Base-by-base conservation (phyloP, 2,113 vertebrate genomes). In the Choloepus hoffmanni region DNA sequence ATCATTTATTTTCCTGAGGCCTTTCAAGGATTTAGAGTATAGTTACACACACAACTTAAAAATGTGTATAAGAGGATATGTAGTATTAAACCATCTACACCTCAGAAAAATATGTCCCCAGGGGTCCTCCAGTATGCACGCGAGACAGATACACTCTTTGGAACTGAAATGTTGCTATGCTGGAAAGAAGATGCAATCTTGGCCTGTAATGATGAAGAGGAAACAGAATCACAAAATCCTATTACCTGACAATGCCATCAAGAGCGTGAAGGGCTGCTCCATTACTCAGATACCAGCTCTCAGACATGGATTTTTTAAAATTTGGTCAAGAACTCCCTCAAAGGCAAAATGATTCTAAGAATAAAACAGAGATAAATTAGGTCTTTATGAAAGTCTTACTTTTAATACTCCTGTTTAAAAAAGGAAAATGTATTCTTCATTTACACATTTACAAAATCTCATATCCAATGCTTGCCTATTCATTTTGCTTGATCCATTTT, bases 211-310 rank as follows among this genome's bases (percentile, higher is more conserved):
- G 30, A 67, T 36, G 58, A 68, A 79, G 36, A 94, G 26, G 28
- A 89, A 87, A 87, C 7, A 77, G 26, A 89, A 96, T 40, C 18
- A 65, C 63, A 23, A 95, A 73, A n/a, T 62, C 19, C 60, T 67
- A 43, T 28, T 76, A 85, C 7, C 28, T 90, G 72, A 62, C 21
- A 85, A 58, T 93, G 15, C 11, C 12, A 24, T 28, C 48, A 43
- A 48, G 21, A 76, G 60, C 60, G 58, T n/a, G 8, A 86, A 89
- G 43, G 23, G 16, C 26, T 77, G 45, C 10, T 50, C 26, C 45
- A 77, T 45, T 45, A 28, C 24, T 30, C 74, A 77, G 26, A 33
- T 13, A 33, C 11, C 21, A 36, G 33, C 5, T 6, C 18, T 55
- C 79, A 88, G 33, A 88, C 13, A 74, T 8, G 9, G 43, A 40